A percentile compares a stretch with the other conserved stretches of the same genome.
Evolutionary conservation across 1,140 invertebrate species (phyloP).

Genomic region (Drosophila kikkawai): DNA sequence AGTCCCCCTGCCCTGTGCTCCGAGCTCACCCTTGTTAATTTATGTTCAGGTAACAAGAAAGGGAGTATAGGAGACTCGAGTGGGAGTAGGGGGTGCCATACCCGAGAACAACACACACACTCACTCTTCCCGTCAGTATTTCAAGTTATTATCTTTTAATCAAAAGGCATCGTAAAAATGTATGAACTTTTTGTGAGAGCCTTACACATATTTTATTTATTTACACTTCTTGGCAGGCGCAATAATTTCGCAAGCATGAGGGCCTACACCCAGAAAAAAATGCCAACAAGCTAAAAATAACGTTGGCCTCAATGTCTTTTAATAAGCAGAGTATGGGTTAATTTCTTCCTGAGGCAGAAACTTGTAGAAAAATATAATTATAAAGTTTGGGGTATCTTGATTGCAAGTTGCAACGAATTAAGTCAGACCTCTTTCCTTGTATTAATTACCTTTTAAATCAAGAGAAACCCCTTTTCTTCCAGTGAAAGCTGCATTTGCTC

Average conservation of each 20-base stretch:
- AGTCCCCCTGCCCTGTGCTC: neutral
- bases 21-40: conserved; percentile 44
- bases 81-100: conserved; percentile 2
- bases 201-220: conserved; percentile 56
- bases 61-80: conserved; percentile 12
- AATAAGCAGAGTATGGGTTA: neutral
- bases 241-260: neutral
- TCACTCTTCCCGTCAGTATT: neutral
- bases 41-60: conserved; percentile 70
- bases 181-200: conserved; percentile 63
- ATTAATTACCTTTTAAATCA: neutral
- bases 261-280: conserved; percentile 13
- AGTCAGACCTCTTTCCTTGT: neutral
- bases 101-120: conserved; percentile 1
- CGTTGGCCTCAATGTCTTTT: neutral
- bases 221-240: conserved; percentile 19
- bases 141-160: conserved; percentile 67
- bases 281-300: conserved; percentile 4
- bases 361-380: neutral
- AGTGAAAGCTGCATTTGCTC: conserved; percentile 38
- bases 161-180: conserved; percentile 70
- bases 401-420: neutral
- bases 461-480: neutral
- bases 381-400: neutral
- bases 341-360: neutral